Percentiles rank a stretch among this genome's conserved stretches.
These are phyloP conservation scores for Limonius californicus DNA, from an alignment of 1,140 invertebrate genomes.

Conservation along the genomic window DNA sequence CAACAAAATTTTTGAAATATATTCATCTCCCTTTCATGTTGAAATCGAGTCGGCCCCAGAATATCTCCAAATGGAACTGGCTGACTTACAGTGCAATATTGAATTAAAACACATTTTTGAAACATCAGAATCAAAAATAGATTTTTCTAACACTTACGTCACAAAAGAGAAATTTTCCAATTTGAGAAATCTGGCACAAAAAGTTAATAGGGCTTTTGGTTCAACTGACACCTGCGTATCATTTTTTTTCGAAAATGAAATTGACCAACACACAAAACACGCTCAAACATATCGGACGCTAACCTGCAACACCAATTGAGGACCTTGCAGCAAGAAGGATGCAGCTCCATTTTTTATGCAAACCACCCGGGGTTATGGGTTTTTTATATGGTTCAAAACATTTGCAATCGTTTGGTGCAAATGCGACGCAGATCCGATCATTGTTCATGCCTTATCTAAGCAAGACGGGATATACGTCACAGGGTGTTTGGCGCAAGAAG, in stretches of 20 bases:
- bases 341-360: too few relatives aligned
- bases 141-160: slow-evolving; percentile 19
- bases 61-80: slow-evolving; percentile 20
- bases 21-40: slow-evolving; percentile 21
- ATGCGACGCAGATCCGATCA: too few relatives aligned
- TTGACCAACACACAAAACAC: slow-evolving; percentile 16
- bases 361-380: too few relatives aligned
- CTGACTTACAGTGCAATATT: slow-evolving; percentile 20
- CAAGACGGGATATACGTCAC: too few relatives aligned
- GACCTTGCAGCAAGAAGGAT: too few relatives aligned
- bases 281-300: slow-evolving; percentile 14
- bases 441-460: too few relatives aligned
- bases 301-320: slow-evolving; percentile 3
- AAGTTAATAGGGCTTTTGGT: slow-evolving; percentile 18
- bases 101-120: slow-evolving; percentile 16
- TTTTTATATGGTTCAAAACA: too few relatives aligned
- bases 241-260: slow-evolving; percentile 19
- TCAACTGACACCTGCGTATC: slow-evolving; percentile 12
- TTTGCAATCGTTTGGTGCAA: too few relatives aligned
- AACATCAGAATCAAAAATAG: slow-evolving; percentile 17
- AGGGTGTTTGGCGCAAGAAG: too few relatives aligned
- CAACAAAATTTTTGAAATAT: slow-evolving; percentile 22
- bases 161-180: slow-evolving; percentile 18
- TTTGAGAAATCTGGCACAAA: slow-evolving; percentile 15
- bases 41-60: slow-evolving; percentile 17